These are phyloP conservation scores for Nansenia antarctica DNA, from an alignment of 2,113 vertebrate species.

Conservation along the genomic window DNA sequence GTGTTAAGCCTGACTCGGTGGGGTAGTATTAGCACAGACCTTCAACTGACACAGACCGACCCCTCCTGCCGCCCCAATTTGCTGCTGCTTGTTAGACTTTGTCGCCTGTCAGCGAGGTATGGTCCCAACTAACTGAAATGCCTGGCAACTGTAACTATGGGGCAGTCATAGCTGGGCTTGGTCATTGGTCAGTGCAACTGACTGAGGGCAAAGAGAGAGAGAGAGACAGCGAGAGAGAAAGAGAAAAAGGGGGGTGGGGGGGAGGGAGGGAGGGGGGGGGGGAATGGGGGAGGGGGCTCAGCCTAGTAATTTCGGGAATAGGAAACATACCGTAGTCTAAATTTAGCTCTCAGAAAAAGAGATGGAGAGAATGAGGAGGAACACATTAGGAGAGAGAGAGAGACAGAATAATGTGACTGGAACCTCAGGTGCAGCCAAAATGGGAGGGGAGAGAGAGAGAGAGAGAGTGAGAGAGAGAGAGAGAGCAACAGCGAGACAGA, in stretches of 20 bases:
- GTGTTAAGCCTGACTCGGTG: neutral
- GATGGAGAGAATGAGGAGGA: constrained; percentile 8
- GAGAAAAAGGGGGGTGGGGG: constrained; percentile 35
- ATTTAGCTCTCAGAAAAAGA: constrained; percentile 57
- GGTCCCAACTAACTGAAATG: constrained; percentile 75
- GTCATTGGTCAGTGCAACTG: constrained; percentile 77
- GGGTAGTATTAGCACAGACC: neutral
- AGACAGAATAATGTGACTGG: constrained; percentile 60
- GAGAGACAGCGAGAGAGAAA: constrained; percentile 2
- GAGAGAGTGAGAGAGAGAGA: constrained; percentile 55
- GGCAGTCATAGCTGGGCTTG: constrained; percentile 75
- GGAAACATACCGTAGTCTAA: constrained; percentile 63
- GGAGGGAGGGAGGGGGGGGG: constrained; percentile 25
- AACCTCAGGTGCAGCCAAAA: constrained; percentile 83
- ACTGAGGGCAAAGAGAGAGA: constrained; percentile 50
- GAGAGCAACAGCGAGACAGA: constrained; percentile 32
- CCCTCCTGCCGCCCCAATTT: constrained; percentile 55
- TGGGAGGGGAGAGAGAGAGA: constrained; percentile 60
- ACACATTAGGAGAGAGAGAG: constrained; percentile 40
- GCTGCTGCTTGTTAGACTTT: constrained; percentile 75
- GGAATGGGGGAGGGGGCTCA: constrained; percentile 46
- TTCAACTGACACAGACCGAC: neutral
- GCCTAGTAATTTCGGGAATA: constrained; percentile 79
- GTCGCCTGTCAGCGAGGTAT: constrained; percentile 71
- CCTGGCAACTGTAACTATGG: constrained; percentile 88